Base-by-base conservation (phyloP, 2,113 vertebrate genomes). In the Pongo abelii region DNA sequence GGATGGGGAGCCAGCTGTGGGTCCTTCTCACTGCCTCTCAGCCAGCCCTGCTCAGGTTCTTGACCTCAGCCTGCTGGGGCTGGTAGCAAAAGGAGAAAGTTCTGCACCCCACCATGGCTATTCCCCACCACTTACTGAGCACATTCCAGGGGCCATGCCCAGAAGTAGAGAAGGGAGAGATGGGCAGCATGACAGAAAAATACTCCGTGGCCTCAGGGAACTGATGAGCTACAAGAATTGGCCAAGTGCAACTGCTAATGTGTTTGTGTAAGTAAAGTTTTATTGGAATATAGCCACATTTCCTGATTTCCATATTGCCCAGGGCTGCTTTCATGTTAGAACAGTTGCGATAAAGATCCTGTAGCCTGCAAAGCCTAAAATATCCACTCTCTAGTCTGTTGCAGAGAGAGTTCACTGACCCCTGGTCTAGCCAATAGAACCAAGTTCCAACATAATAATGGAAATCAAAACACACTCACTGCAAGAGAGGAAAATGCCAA, bases 91-190 rank as follows among this genome's bases (percentile, higher is more conserved):
- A 20, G 23, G 12, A 90, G 5, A 80, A 77, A 70, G 43, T 18
- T 17, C 46, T 40, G 43, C 38, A 77, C 16, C 12, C n/a, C 4
- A 23, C 57, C 1, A 35, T 0, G 4, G 52, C 64, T 1, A 10
- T 1, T 3, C 16, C 38, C 13, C 7, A 22, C 6, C 75, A 59
- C 5, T 2, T 8, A 25, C 55, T 0, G 2, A 50, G 46, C 25
- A 17, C 30, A 8, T 43, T 61, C 52, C 55, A 8, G 64, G 57
- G 25, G 13, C 25, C 6, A 0, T 0, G 8, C 2, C 0, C 0
- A 32, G 46, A 18, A 59, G 43, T 0, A 52, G 35, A n/a, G 25
- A 30, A 38, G 1, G 55, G 11, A 23, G 12, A 14, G 1, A 1
- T 4, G 46, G 43, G 16, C 2, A 52, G 9, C 3, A 4, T 3